These are phyloP conservation scores for Pseudococcus jackbeardsleyi DNA, from an alignment of 2,888 invertebrate species.

Conservation along the genomic window DNA sequence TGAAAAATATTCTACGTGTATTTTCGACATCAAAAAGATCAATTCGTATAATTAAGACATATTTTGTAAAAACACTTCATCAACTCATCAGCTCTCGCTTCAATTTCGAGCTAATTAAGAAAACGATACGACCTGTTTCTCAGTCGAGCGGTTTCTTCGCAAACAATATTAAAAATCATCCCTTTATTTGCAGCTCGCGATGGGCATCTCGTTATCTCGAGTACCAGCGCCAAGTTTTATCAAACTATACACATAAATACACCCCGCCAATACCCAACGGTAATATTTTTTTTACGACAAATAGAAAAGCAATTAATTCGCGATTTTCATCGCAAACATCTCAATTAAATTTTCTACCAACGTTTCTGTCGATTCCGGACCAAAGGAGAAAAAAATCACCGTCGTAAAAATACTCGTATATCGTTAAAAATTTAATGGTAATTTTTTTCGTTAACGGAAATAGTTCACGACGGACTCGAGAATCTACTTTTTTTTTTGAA, in stretches of 20 bases:
- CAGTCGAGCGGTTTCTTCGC: background rate
- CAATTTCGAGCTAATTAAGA: constrained; percentile 7
- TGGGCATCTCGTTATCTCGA: constrained; percentile 19
- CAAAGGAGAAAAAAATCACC: background rate
- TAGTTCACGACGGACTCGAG: constrained; percentile 1
- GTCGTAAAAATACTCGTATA: background rate
- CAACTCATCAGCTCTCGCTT: background rate
- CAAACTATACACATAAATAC: background rate
- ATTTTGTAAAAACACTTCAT: background rate
- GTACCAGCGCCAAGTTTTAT: constrained; percentile 1
- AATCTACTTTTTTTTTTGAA: background rate
- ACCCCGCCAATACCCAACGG: background rate
- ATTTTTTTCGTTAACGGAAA: constrained; percentile 30
- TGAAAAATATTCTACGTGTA: background rate
- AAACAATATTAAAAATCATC: constrained; percentile 20
- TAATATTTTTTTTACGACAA: constrained; percentile 17
- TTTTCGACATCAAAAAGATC: background rate
- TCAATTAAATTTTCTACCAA: constrained; percentile 27
- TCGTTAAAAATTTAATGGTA: constrained; percentile 47
- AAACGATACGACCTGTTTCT: background rate
- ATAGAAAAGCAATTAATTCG: constrained; percentile 42
- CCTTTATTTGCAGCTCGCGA: background rate
- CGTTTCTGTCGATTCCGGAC: background rate
- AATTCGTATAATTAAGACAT: constrained; percentile 19
- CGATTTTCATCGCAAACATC: constrained; percentile 41